Evolutionary conservation across 2,113 vertebrate genomes (phyloP), one percentile per base, ranked within the genome.

Genomic region (Climacteris rufus): DNA sequence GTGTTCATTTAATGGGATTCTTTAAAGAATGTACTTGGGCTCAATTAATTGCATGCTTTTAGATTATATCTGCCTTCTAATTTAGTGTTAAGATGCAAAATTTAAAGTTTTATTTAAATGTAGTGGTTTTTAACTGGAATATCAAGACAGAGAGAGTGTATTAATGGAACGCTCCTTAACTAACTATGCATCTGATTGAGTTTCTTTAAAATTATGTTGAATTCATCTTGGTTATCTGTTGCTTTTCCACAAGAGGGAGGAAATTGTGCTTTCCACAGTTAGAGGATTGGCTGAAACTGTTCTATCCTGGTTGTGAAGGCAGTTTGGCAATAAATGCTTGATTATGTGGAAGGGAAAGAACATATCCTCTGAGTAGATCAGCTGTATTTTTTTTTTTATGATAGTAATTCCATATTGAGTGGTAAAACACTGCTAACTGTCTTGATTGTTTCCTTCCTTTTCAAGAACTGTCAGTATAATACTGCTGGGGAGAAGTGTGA

Each of bases 401-500:
- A 60, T 37, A 68, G 27, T 57, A 49, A 59, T 77, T 16, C 16
- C 23, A 19, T 68, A 24, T 8, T 42, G 64, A 80, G 31, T 49
- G 23, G 5, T 39, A 50, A 45, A 78, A 40, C 65, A 50, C 39
- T 88, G 10, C 44, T 97, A 84, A 97, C 64, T 93, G 17, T 87
- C 61, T 92, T 78, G 9, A 39, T 96, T 30, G 1, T 96, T 94
- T 90, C 57, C 56, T 94, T 90, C 57, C 56, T 94, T 97, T 83
- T 87, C 79, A 90, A 99, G 99, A 98, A 98, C 94, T 99, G 99
- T 92, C 97, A 97, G 72, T 97, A 98, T 90, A 98, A 99, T 96
- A 98, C 99, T 5, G 98, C 98, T 5, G 99, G 99, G 25, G 98
- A 99, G 17, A 97, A 97, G 79, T 99, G 99, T 89, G 98, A 99